These are phyloP conservation scores for Fregetta grallaria DNA, from an alignment of 2,113 vertebrate genomes.

Conservation along the genomic window DNA sequence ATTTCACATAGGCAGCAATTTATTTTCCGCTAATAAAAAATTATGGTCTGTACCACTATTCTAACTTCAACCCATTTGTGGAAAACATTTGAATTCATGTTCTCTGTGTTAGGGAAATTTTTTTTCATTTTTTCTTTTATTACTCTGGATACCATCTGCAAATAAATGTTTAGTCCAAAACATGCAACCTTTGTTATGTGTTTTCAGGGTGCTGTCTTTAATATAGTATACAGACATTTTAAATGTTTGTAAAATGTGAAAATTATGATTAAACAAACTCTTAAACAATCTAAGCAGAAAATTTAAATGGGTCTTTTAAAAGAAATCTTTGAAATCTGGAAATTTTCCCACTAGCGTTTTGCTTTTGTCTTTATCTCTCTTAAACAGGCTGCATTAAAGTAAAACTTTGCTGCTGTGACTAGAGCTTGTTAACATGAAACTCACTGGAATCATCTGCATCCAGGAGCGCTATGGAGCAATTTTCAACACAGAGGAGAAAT, in stretches of 20 bases:
- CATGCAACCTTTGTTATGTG: not conserved
- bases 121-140: not conserved
- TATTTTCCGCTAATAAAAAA: not conserved
- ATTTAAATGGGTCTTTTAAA: not conserved
- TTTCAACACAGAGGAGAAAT: not conserved
- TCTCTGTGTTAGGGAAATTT: not conserved
- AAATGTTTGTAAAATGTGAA: not conserved
- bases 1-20: not conserved
- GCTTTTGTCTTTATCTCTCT: not conserved
- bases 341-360: not conserved
- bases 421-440: conserved; percentile 49
- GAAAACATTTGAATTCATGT: not conserved
- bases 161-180: not conserved
- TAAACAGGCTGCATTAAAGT: not conserved
- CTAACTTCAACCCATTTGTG: not conserved
- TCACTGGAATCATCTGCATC: not conserved
- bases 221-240: not conserved
- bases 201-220: not conserved
- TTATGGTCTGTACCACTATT: not conserved
- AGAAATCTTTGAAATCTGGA: not conserved
- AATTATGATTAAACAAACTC: not conserved
- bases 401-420: not conserved
- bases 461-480: conserved; percentile 22
- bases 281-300: not conserved
- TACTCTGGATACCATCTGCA: not conserved